Conservation (phyloP, 1,140 invertebrate genomes). For the Trichonephila clavata region DNA sequence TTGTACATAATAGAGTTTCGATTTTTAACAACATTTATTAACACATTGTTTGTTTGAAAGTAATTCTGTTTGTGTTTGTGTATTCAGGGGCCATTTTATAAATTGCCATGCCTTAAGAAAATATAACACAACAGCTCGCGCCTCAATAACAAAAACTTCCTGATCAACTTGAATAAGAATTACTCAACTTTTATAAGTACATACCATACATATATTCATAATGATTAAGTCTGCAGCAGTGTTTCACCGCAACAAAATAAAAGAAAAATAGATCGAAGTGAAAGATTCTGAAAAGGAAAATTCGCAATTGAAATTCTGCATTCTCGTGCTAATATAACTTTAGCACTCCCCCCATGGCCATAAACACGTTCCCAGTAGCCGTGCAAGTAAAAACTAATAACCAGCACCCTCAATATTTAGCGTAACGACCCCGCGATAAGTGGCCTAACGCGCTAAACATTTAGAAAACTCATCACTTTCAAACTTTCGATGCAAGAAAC, state of each 20-base stretch:
- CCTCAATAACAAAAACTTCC: no score
- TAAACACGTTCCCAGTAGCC: background rate
- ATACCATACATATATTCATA: background rate
- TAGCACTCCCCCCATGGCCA: background rate
- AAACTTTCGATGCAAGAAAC: constrained; percentile 46
- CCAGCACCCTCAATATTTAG: background rate
- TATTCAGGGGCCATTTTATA: no score
- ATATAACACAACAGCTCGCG: no score
- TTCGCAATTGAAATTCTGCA: background rate
- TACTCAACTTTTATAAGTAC: background rate
- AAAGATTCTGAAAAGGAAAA: background rate
- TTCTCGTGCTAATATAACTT: background rate
- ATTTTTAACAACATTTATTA: no score
- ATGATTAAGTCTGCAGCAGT: background rate
- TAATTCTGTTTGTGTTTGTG: no score
- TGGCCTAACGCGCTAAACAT: background rate
- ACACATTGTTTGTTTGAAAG: no score
- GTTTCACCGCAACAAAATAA: background rate
- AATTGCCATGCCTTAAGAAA: no score
- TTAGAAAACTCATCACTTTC: constrained; percentile 27
- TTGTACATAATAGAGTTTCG: no score
- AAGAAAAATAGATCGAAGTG: background rate
- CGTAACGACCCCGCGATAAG: constrained; percentile 25
- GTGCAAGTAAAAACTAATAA: constrained; percentile 34
- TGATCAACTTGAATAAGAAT: no score